Evolutionary conservation across 2,888 invertebrate species (phyloP), one percentile per base, ranked within the genome.

Genomic region (Hypomecis atomaria): DNA sequence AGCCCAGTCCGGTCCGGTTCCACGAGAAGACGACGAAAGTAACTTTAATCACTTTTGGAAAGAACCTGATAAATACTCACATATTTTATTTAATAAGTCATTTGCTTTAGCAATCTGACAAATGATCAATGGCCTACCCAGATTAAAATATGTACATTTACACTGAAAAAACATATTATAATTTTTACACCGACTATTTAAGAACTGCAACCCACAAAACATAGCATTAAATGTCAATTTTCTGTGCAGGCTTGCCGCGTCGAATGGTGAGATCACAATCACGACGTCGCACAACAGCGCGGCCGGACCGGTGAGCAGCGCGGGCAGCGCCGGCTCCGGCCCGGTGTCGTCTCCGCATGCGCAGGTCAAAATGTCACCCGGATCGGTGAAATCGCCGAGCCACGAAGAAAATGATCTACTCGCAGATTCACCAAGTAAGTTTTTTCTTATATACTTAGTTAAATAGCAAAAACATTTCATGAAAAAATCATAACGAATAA

Each of bases 361-460:
- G 61, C 87, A 87, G n/a, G 93, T 95, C 79, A 95, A 95, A 83
- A 88, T 95, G 83, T 95, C 95, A 53, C 95, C 95, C 0, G 92
- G 94, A 54, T 94, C 95, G 6, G 91, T 92, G 57, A 94, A 94
- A 74, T 88, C 95, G 49, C 95, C 95, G 45, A 94, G 94, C 69
- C 95, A 95, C 38, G 94, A 95, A 49, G 96, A 95, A 70, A 93
- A 94, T 1, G 97, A 97, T 91, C 92, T 97, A 72, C 94, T 97
- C 50, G 95, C 96, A 79, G 97, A 97, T 90, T 96, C 96, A 59
- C 96, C 97, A 87, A 96, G 97, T 97, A 94, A 96, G 96, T 42
- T 10, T 45, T 5, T 38, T 60, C 47, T 36, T 8, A 8, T 23
- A 9, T 50, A 38, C 23, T 23, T 23, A 23, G 1, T 23, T 23